These are phyloP conservation scores for Megamerina dolium DNA, from an alignment of 2,888 invertebrate genomes.

Conservation along the genomic window DNA sequence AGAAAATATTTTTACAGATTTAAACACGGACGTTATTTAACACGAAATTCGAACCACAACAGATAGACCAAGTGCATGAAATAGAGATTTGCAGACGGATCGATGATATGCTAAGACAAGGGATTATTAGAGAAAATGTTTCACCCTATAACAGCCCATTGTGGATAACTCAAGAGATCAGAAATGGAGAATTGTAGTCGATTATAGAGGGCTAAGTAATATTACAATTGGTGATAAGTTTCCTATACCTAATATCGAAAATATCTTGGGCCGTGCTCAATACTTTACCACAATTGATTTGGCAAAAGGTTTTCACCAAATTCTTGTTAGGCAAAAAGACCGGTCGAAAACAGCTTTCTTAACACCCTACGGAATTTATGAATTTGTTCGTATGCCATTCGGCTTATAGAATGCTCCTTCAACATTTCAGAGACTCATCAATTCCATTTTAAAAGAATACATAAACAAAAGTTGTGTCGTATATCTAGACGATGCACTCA, in stretches of 20 bases:
- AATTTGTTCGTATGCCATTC: conserved; percentile 12
- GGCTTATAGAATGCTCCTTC: too few relatives aligned
- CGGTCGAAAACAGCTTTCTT: conserved; percentile 22
- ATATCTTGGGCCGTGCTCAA: conserved; percentile 18
- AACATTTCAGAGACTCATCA: conserved; percentile 14
- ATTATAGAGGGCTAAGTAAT: background rate
- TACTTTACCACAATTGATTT: too few relatives aligned
- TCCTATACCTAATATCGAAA: conserved; percentile 19
- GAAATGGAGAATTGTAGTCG: background rate
- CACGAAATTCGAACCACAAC: conserved; percentile 3
- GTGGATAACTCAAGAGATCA: background rate
- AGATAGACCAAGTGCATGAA: background rate
- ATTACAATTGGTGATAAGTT: conserved; percentile 15
- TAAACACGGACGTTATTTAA: conserved; percentile 1
- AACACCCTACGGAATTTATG: conserved; percentile 14
- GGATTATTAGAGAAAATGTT: conserved; percentile 4
- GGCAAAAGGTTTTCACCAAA: too few relatives aligned
- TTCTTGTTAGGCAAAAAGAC: conserved; percentile 20
- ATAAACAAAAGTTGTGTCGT: conserved; percentile 1
- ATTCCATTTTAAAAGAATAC: background rate
- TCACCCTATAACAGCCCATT: background rate
- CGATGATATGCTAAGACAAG: conserved; percentile 4
- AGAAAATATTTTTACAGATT: background rate
- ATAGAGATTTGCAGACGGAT: conserved; percentile 4
- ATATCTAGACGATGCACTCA: too few relatives aligned